These are phyloP conservation scores for Epizoanthus illoricatus DNA, from an alignment of 92 coral and sea anemone species.

Conservation along the genomic window DNA sequence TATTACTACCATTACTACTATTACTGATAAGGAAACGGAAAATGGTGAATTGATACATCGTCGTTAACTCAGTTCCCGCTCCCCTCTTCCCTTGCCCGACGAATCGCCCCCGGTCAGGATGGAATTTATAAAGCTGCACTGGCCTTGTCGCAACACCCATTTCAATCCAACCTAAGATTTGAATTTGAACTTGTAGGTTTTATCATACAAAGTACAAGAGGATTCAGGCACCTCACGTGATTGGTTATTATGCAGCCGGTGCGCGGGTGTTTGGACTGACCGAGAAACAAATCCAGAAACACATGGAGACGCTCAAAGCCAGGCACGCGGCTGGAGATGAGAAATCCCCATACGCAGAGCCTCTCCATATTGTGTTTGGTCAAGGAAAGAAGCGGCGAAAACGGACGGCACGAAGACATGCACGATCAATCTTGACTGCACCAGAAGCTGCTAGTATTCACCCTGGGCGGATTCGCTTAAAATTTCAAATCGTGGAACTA, in stretches of 20 bases:
- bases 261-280: conserved; percentile 98
- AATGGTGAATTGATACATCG: too few relatives aligned
- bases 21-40: too few relatives aligned
- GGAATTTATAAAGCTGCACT: too few relatives aligned
- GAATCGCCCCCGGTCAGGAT: too few relatives aligned
- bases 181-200: conserved; percentile 49
- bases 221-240: conserved; percentile 95
- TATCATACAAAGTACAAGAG: conserved; percentile 94
- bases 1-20: too few relatives aligned
- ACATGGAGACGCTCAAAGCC: conserved; percentile 91
- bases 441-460: conserved; percentile 22
- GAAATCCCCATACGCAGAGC: conserved; percentile 97
- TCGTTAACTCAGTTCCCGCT: too few relatives aligned
- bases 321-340: conserved; percentile 93
- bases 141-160: too few relatives aligned
- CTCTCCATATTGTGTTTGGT: conserved; percentile 83
- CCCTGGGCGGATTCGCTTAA: conserved; percentile 57
- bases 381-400: conserved; percentile 50
- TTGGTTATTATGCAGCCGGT: conserved; percentile 97
- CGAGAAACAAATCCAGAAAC: conserved; percentile 90
- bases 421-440: conserved; percentile 32
- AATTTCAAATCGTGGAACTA: conserved; percentile 33
- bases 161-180: background rate
- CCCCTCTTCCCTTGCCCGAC: too few relatives aligned
- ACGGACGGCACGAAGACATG: conserved; percentile 25